These are phyloP conservation scores for Acronicta aceris DNA, from an alignment of 2,888 invertebrate genomes.

Conservation along the genomic window DNA sequence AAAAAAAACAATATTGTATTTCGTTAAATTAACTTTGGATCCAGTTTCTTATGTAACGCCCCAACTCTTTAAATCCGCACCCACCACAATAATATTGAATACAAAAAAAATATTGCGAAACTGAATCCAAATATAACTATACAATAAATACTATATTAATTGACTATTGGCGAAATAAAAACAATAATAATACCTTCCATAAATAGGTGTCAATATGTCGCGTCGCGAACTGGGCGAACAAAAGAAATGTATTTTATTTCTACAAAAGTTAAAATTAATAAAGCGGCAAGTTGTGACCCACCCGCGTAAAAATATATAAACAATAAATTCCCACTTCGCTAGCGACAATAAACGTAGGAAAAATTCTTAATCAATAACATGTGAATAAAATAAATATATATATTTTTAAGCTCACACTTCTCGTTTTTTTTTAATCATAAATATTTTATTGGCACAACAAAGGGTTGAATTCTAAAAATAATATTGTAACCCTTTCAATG, in stretches of 20 bases:
- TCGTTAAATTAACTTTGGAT: constrained; percentile 62
- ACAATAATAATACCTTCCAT: constrained; percentile 61
- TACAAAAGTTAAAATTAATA: constrained; percentile 64
- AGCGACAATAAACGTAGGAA: constrained; percentile 61
- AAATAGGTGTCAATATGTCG: constrained; percentile 56
- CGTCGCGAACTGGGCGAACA: constrained; percentile 63
- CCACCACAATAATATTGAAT: constrained; percentile 41
- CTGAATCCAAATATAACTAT: constrained; percentile 68
- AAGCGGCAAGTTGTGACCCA: constrained; percentile 49
- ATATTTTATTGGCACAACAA: constrained; percentile 55
- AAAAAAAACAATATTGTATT: constrained; percentile 65
- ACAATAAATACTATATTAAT: constrained; percentile 75
- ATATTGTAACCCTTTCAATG: constrained; percentile 55
- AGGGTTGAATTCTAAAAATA: constrained; percentile 53
- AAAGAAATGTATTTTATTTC: constrained; percentile 71
- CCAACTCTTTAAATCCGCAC: constrained; percentile 27
- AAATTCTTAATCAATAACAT: constrained; percentile 73
- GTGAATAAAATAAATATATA: constrained; percentile 72
- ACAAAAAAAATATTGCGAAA: constrained; percentile 47
- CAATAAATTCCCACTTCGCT: constrained; percentile 58
- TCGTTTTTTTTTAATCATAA: constrained; percentile 36
- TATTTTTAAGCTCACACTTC: constrained; percentile 56
- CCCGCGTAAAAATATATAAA: constrained; percentile 58
- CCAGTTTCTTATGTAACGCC: constrained; percentile 59
- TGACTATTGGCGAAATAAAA: constrained; percentile 72